Percentiles rank a stretch among this genome's conserved stretches.
These are phyloP conservation scores for Eupeodes luniger DNA, from an alignment of 2,888 invertebrate species.

Conservation along the genomic window DNA sequence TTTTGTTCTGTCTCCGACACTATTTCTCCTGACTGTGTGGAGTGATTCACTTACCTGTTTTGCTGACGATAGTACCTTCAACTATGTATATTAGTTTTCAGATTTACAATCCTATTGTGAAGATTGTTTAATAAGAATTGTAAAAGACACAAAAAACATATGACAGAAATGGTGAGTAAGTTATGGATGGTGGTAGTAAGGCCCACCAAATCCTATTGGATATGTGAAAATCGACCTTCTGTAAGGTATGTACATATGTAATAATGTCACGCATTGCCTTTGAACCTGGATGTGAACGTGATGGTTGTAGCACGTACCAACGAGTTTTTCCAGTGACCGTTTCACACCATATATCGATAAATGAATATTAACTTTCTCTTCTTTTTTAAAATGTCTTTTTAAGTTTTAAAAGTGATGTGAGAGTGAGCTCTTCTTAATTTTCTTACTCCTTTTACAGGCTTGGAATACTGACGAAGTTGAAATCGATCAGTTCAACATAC, in stretches of 20 bases:
- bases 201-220: conserved; percentile 76
- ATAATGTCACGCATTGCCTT: too few relatives aligned
- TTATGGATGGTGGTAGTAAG: conserved; percentile 37
- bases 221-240: conserved; percentile 14
- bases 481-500: conserved; percentile 2
- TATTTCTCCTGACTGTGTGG: too few relatives aligned
- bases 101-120: too few relatives aligned
- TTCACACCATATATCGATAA: background rate
- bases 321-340: background rate
- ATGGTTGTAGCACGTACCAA: conserved; percentile 30
- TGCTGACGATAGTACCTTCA: too few relatives aligned
- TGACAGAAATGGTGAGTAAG: conserved; percentile 47
- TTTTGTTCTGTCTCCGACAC: too few relatives aligned
- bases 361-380: background rate
- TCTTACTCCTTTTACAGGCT: conserved; percentile 12
- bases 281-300: too few relatives aligned
- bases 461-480: background rate
- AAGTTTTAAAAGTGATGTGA: background rate
- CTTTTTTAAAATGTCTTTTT: background rate
- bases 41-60: too few relatives aligned
- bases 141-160: too few relatives aligned
- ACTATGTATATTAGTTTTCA: too few relatives aligned
- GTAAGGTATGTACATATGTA: too few relatives aligned
- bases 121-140: too few relatives aligned
- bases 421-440: background rate